These are phyloP conservation scores for Orchestia grillus DNA, from an alignment of 1,140 invertebrate genomes.

Conservation along the genomic window DNA sequence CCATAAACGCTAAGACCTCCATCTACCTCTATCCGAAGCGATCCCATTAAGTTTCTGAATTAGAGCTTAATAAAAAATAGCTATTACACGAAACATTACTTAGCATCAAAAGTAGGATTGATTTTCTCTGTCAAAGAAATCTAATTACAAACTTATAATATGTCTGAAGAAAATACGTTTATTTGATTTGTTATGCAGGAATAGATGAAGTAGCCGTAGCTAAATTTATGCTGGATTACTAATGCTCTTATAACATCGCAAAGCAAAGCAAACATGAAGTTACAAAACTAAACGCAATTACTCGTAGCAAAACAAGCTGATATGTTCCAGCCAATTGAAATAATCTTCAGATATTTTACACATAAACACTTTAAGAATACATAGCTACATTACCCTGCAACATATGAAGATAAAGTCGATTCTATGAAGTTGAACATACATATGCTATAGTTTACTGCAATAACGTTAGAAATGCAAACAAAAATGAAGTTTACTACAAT, in stretches of 20 bases:
- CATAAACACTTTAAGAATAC: background rate
- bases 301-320: background rate
- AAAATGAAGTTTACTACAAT: background rate
- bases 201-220: background rate
- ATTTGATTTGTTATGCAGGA: background rate
- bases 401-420: background rate
- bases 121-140: background rate
- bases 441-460: background rate
- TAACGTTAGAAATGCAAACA: background rate
- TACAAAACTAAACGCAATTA: background rate
- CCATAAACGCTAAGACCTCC: background rate
- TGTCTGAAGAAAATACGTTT: background rate
- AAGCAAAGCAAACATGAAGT: no score
- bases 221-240: background rate
- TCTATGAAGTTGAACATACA: background rate
- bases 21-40: background rate
- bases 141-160: background rate
- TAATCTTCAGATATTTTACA: background rate
- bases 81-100: background rate
- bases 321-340: background rate
- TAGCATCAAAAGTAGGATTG: background rate
- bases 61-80: background rate
- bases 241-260: background rate
- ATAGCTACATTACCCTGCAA: background rate
- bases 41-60: background rate